These are phyloP conservation scores for Cariama cristata DNA, from an alignment of 2,113 vertebrate genomes.

Conservation along the genomic window DNA sequence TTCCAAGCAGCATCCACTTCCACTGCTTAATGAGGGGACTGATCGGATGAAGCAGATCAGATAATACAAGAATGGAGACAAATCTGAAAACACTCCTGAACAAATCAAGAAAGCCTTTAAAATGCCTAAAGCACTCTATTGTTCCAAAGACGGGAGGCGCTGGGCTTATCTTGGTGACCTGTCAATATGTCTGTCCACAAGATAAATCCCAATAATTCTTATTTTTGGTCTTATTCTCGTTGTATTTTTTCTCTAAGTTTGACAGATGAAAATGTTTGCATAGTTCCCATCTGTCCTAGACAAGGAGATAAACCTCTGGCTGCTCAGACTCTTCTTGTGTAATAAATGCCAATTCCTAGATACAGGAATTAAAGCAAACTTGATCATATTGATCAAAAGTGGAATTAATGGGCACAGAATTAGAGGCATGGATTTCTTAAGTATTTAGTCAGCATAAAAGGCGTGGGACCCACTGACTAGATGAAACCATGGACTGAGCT, in stretches of 20 bases:
- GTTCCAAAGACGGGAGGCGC: background rate
- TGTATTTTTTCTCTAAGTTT: background rate
- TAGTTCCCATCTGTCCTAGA: background rate
- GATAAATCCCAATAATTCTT: background rate
- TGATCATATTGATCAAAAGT: background rate
- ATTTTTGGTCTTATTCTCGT: background rate
- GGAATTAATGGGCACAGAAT: background rate
- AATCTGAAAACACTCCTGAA: background rate
- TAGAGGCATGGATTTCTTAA: background rate
- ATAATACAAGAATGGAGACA: background rate
- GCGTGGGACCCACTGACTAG: background rate
- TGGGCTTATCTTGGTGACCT: background rate
- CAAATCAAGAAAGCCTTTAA: conserved; percentile 1
- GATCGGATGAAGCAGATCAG: background rate
- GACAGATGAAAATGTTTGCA: background rate
- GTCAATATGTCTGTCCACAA: background rate
- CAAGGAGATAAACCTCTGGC: background rate
- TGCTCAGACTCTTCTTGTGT: background rate
- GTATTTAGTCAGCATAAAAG: background rate
- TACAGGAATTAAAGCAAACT: background rate
- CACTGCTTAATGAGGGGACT: background rate
- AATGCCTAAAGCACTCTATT: background rate
- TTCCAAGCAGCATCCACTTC: background rate
- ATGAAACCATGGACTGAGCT: background rate
- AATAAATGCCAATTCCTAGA: background rate